Conservation (phyloP, 1,140 invertebrate genomes). For the Lasioglossum albipes region DNA sequence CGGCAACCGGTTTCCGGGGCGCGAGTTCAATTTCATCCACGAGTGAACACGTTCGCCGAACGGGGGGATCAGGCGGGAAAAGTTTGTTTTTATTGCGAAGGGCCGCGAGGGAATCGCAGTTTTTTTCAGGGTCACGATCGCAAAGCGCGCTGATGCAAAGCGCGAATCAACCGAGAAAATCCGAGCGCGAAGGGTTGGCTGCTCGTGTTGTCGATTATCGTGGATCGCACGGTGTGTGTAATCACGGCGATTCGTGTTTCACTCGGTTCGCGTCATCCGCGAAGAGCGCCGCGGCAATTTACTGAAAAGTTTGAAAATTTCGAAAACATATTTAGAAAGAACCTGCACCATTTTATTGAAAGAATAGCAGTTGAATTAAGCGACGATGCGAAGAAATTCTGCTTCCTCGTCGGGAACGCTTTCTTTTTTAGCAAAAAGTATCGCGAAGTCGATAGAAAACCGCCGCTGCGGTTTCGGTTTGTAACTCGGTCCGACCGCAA, state of each 20-base stretch:
- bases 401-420: no score
- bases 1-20: constrained; percentile 26
- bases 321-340: no score
- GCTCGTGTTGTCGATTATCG: no score
- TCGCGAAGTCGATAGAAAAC: no score
- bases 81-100: constrained; percentile 2
- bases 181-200: no score
- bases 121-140: constrained; percentile 27
- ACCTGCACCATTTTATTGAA: no score
- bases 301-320: no score
- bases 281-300: neutral
- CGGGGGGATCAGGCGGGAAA: neutral
- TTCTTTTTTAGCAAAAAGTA: no score
- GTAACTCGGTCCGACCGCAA: no score
- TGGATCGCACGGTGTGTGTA: neutral
- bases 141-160: neutral
- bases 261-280: neutral
- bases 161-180: constrained; percentile 13
- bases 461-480: no score
- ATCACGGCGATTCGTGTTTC: constrained; percentile 1
- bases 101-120: constrained; percentile 2
- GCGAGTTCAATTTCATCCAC: constrained; percentile 36
- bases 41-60: constrained; percentile 4
- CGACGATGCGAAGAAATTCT: no score
- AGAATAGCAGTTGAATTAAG: no score